Base-by-base conservation (phyloP, 2,113 vertebrate species). In the Aplodontia rufa region DNA sequence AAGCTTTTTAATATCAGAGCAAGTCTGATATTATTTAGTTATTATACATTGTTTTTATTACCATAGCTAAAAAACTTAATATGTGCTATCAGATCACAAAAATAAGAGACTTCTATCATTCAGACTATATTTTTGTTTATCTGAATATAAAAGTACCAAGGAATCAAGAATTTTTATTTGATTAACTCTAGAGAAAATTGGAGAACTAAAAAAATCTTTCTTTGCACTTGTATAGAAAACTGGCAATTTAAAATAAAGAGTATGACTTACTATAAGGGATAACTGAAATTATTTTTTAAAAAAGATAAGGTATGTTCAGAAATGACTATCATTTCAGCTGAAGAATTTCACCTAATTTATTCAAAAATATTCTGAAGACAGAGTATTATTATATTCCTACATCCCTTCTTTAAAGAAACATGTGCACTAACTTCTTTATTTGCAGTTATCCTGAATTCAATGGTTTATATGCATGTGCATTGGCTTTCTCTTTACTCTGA, bases 121-220 rank as follows among this genome's bases (percentile, higher is more conserved):
- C 89, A 86, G 40, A 91, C 11, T 72, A n/a, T 76, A 75, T 62
- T 96, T 90, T 90, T 90, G n/a, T 84, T 86, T 53, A 76, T 60
- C 49, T 92, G 64, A 90, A 93, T 76, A 64, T 45, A 79, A 96
- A 91, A 95, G 26, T 4, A 19, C 26, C 74, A 58, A 84, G 75
- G 71, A 62, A 97, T 81, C 13, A 89, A 89, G 51, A 90, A 84
- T 91, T 93, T 93, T 82, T 80, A 35, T 92, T 71, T 95, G 78
- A 89, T 94, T 97, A 96, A 90, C 32, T 92, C 71, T 83, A 83
- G 76, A 91, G 71, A 87, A 91, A 90, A 96, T 80, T 80, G 17
- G 11, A 94, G 85, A 20, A 24, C 62, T 90, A 17, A 60, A 94
- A 94, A 87, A 89, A 26, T 69, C 12, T 80, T 91, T 89, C 24